These are phyloP conservation scores for Pachypanchax playfairii DNA, from an alignment of 2,113 vertebrate species.

Conservation along the genomic window DNA sequence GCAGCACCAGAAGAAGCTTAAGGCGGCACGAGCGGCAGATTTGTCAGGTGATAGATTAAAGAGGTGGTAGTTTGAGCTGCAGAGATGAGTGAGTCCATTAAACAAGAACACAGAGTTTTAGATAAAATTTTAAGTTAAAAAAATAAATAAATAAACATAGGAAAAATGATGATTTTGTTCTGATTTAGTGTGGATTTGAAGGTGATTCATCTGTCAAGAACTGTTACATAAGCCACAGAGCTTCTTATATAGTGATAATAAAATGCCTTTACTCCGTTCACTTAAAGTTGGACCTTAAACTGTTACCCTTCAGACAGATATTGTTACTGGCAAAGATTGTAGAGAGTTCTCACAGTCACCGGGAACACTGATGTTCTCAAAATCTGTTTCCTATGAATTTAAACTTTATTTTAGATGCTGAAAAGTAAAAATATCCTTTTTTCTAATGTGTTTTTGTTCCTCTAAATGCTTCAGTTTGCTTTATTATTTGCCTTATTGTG, in stretches of 20 bases:
- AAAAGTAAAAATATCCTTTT: conserved; percentile 60
- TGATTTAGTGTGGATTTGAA: conserved; percentile 45
- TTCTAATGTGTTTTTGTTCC: conserved; percentile 58
- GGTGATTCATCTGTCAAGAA: conserved; percentile 63
- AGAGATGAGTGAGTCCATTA: conserved; percentile 36
- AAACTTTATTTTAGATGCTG: conserved; percentile 49
- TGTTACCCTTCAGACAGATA: conserved; percentile 48
- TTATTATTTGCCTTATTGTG: conserved; percentile 56
- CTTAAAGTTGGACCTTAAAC: conserved; percentile 60
- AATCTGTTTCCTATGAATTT: conserved; percentile 23
- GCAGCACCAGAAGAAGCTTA: conserved; percentile 73
- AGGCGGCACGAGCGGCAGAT: not conserved
- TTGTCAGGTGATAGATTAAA: conserved; percentile 39
- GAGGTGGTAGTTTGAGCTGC: conserved; percentile 47
- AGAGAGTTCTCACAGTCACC: conserved; percentile 18
- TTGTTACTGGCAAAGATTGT: conserved; percentile 34
- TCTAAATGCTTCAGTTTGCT: conserved; percentile 52
- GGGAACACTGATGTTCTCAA: conserved; percentile 33
- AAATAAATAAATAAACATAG: conserved; percentile 67
- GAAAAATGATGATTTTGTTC: conserved; percentile 51
- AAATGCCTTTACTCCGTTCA: conserved; percentile 43
- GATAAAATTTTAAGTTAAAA: conserved; percentile 53
- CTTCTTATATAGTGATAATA: conserved; percentile 55
- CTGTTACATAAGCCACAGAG: conserved; percentile 68
- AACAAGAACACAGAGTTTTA: conserved; percentile 48